Evolutionary conservation across 2,797 vertebrate genomes (phyloP).

Genomic region (Phataginus tetradactyla): DNA sequence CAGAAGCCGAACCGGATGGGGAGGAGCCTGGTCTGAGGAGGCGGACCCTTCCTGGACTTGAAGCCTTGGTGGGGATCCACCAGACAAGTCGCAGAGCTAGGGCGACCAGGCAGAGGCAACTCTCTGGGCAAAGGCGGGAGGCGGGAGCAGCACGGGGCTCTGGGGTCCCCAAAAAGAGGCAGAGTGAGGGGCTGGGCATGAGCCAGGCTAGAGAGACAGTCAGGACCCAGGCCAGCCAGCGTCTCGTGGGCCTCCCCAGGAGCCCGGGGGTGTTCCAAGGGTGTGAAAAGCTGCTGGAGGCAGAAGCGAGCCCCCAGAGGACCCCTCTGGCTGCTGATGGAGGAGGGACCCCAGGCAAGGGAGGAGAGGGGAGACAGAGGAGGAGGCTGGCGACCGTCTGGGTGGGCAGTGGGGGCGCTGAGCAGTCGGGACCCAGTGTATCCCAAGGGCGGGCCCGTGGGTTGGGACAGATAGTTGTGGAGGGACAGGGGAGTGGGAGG

Average conservation of each 20-base stretch:
- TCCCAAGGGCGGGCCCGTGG: neutral
- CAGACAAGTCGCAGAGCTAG: neutral
- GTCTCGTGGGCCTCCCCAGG: fast-evolving
- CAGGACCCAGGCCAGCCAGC: fast-evolving
- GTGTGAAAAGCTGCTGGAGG: neutral
- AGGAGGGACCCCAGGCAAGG: neutral
- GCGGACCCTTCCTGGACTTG: neutral
- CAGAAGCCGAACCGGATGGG: no score
- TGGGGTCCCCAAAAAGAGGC: neutral
- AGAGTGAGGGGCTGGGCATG: neutral
- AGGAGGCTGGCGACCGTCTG: neutral
- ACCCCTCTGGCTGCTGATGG: neutral
- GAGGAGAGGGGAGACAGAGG: fast-evolving
- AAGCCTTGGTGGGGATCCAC: no score
- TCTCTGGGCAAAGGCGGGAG: fast-evolving
- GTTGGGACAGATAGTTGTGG: neutral
- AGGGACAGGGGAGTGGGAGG: neutral
- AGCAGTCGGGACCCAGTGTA: neutral
- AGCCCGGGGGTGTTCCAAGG: neutral
- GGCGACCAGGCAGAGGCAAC: no score
- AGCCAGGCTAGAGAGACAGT: neutral
- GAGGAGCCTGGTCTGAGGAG: neutral
- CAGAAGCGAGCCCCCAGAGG: neutral
- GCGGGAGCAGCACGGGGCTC: neutral
- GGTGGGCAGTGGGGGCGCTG: fast-evolving